phyloP scores from a whole-genome alignment of 2,797 vertebrate species.

The Poeciliopsis gracilis region DNA sequence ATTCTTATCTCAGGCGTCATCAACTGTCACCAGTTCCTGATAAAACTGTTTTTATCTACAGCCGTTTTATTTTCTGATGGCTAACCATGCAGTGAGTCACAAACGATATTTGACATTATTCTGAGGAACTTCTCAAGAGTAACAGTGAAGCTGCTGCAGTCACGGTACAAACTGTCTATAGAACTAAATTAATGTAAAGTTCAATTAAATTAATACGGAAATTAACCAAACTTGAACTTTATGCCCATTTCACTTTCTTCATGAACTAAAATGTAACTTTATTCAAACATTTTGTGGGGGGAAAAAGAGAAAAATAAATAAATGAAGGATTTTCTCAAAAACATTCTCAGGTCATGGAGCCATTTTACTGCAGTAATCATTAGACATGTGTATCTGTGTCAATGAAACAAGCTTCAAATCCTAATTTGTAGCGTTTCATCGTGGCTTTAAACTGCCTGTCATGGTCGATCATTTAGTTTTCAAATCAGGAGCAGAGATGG shows the following conservation, averaged over 20 bases:
- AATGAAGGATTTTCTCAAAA: background rate
- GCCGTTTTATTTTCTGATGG: background rate
- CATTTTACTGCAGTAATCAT: background rate
- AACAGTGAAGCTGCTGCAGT: background rate
- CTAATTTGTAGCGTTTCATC: background rate
- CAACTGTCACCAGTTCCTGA: background rate
- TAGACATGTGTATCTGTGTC: background rate
- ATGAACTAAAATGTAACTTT: background rate
- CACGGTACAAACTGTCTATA: background rate
- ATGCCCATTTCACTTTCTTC: background rate
- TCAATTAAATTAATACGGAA: background rate
- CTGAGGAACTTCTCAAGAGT: background rate
- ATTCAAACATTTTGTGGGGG: background rate
- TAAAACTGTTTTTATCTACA: conserved; percentile 3
- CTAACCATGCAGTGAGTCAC: background rate
- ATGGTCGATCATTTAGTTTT: background rate
- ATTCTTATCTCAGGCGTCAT: background rate
- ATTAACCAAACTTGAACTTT: background rate
- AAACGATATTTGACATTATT: background rate
- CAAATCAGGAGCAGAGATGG: background rate
- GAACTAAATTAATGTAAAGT: background rate
- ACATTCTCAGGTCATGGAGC: background rate
- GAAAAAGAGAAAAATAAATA: background rate
- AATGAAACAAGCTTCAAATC: background rate
- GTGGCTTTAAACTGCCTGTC: background rate